Evolutionary conservation across 2,888 invertebrate species (phyloP).

Genomic region (Uropetala carovei): DNA sequence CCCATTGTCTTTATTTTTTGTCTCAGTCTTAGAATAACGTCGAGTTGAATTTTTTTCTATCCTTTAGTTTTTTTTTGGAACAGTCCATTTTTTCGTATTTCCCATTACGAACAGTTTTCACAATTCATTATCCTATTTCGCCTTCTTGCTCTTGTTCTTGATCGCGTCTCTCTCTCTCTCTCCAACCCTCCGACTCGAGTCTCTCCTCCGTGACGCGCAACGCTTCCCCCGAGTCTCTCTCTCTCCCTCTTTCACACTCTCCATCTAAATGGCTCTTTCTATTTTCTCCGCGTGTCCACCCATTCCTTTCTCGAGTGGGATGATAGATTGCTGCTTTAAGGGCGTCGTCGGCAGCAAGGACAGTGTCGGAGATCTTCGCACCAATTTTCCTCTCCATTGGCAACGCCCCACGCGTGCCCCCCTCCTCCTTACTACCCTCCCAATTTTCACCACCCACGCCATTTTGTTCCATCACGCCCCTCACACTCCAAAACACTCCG

Average conservation of each 20-base stretch:
- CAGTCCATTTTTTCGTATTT: no score
- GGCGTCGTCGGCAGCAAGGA: constrained; percentile 44
- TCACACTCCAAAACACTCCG: neutral
- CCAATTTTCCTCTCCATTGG: constrained; percentile 34
- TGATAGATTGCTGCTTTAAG: constrained; percentile 57
- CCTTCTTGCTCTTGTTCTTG: neutral
- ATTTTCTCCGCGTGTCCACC: constrained; percentile 21
- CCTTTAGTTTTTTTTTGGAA: no score
- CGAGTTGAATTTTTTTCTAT: no score
- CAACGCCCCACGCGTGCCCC: constrained; percentile 14
- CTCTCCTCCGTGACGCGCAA: neutral
- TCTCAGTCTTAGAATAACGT: no score
- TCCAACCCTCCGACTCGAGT: neutral
- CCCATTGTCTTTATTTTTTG: no score
- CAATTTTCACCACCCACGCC: neutral
- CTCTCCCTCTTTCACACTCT: constrained; percentile 16
- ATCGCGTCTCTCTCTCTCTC: neutral
- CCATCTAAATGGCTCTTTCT: neutral
- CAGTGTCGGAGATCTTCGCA: constrained; percentile 29
- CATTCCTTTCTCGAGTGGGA: constrained; percentile 33
- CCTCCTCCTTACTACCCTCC: neutral
- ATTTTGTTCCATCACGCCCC: neutral
- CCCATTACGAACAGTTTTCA: no score
- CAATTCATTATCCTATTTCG: no score
- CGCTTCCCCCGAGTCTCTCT: neutral